Evolutionary conservation across 2,888 invertebrate species (phyloP), one percentile per base, ranked within the genome.

Genomic region (Macroteleia sp.): DNA sequence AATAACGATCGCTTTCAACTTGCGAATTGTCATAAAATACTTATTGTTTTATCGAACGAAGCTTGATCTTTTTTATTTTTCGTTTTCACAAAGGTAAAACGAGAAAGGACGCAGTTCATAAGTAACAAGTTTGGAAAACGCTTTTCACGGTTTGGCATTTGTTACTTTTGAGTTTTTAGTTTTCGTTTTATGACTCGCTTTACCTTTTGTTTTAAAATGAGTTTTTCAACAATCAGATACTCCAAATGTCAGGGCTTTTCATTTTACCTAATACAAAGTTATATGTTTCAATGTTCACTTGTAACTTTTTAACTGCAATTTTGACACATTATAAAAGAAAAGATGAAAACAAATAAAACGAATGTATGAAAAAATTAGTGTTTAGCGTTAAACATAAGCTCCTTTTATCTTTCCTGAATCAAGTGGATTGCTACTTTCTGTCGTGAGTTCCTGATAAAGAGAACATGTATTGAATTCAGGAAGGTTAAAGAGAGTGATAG

Each of bases 1-100:
- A 91, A 91, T 66, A 50, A 30, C 28, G 62, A n/a, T 71, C 84
- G 85, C 77, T 75, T 79, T 75, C 78, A 57, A 61, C 46, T 34
- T 16, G 52, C 59, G 42, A 34, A 25, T n/a, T n/a, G n/a, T 42
- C 6, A 17, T 25, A 6, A 25, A 25, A 25, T 25, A 25, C 25
- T 25, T 25, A 25, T 25, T 3, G 25, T 25, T 25, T 25, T 25
- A 5, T 16, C 30, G 10, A 4, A 32, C 4, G 10, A 32, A 4
- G n/a, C 6, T 32, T 32, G 2, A 10, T 10, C 5, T 32, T 32
- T 32, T 10, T 10, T 32, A 8, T 32, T 10, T 10, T 32, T 32
- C 10, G 2, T 10, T 5, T 32, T 9, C 10, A 12, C 12, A 14
- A 48, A 12, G 46, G 16, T 12, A 48, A 32, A 20, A 25, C 17